phyloP scores from a whole-genome alignment of 1,140 invertebrate species.

The Drosophila suzukii region DNA sequence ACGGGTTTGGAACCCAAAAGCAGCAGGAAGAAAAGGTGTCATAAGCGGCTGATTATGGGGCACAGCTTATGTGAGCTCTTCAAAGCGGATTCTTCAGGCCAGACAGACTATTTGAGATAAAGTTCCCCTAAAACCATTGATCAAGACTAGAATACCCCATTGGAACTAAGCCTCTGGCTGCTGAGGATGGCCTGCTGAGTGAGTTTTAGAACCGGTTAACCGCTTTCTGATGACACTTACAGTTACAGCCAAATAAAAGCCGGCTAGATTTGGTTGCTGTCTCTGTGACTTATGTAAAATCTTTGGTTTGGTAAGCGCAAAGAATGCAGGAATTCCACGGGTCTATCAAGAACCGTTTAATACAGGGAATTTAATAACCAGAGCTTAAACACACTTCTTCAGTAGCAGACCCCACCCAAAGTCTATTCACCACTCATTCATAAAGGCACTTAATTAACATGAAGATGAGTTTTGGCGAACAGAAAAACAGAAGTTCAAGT shows the following conservation, averaged over 20 bases:
- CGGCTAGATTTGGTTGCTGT: slow-evolving; percentile 24
- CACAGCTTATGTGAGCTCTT: slow-evolving; percentile 8
- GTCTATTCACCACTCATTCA: not conserved
- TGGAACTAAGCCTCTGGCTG: slow-evolving; percentile 22
- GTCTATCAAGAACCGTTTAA: not conserved
- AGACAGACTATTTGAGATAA: not conserved
- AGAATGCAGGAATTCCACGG: slow-evolving; percentile 21
- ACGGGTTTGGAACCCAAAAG: slow-evolving; percentile 30
- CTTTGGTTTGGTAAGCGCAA: slow-evolving; percentile 1
- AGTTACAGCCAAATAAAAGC: slow-evolving; percentile 55
- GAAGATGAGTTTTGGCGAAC: not conserved
- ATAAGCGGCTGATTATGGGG: slow-evolving; percentile 33
- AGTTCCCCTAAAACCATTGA: slow-evolving; percentile 23
- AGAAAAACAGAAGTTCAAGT: not conserved
- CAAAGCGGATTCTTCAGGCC: not conserved
- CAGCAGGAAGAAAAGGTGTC: slow-evolving; percentile 17
- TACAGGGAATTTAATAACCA: not conserved
- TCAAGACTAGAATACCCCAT: slow-evolving; percentile 11
- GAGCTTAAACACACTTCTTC: not conserved
- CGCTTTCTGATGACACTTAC: slow-evolving; percentile 71
- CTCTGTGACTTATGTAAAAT: slow-evolving; percentile 44
- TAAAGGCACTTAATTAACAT: not conserved
- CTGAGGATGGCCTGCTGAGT: slow-evolving; percentile 10
- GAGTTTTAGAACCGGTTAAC: slow-evolving; percentile 60
- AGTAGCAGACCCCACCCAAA: not conserved